phyloP scores from a whole-genome alignment of 2,888 invertebrate species.

The Parascotia fuliginaria region DNA sequence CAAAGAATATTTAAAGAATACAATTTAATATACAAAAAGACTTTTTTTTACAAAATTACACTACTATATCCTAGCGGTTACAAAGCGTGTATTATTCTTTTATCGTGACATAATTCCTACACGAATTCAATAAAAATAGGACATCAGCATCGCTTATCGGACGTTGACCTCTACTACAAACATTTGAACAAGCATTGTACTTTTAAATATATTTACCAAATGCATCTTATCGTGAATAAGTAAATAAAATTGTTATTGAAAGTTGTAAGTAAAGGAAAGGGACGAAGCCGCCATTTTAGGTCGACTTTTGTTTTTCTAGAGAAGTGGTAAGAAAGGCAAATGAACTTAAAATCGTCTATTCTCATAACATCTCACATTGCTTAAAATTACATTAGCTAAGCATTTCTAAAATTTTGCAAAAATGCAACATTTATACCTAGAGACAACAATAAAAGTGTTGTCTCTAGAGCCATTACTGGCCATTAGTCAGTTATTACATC shows the following conservation, averaged over 20 bases:
- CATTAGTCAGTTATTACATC: neutral
- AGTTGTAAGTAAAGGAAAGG: too few relatives aligned
- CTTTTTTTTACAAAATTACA: neutral
- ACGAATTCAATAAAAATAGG: constrained; percentile 25
- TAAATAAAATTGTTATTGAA: neutral
- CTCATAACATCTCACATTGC: too few relatives aligned
- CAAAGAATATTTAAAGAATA: too few relatives aligned
- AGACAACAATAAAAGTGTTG: too few relatives aligned
- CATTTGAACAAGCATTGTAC: constrained; percentile 3
- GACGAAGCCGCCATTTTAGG: too few relatives aligned
- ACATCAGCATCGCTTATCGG: constrained; percentile 26
- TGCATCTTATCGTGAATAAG: neutral
- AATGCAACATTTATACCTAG: too few relatives aligned
- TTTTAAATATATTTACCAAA: constrained; percentile 2
- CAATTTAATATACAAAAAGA: too few relatives aligned
- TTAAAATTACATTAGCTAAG: too few relatives aligned
- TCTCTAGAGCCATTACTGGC: neutral
- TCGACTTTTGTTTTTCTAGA: too few relatives aligned
- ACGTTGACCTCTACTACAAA: constrained; percentile 16
- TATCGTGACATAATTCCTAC: constrained; percentile 24
- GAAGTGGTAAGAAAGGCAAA: too few relatives aligned
- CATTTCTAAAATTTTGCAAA: too few relatives aligned
- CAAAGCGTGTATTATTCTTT: constrained; percentile 1
- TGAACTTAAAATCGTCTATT: too few relatives aligned
- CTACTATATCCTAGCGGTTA: neutral